Conservation (phyloP, 2,113 vertebrate species). For the Coregonus clupeaformis region DNA sequence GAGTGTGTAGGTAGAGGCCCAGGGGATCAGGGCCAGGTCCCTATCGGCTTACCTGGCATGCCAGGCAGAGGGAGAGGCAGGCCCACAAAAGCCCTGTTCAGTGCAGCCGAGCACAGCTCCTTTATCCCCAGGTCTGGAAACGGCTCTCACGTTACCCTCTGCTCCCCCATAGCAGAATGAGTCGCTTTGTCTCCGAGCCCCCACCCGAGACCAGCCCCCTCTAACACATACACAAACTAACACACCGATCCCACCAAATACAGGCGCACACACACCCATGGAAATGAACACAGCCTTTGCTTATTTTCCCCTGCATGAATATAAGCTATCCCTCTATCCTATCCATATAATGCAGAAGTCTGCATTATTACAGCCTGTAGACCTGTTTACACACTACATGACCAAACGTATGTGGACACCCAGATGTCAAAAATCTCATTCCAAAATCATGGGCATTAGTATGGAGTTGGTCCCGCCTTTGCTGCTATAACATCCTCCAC, state of each 20-base stretch:
- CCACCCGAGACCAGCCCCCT: slow-evolving; percentile 46
- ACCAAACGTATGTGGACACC: too few relatives aligned
- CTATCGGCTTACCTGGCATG: slow-evolving; percentile 56
- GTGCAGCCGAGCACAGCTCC: slow-evolving; percentile 47
- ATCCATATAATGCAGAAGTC: too few relatives aligned
- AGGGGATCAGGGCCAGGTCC: slow-evolving; percentile 42
- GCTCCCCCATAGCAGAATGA: slow-evolving; percentile 61
- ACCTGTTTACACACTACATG: too few relatives aligned
- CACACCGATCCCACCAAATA: neutral
- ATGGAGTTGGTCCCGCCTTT: too few relatives aligned
- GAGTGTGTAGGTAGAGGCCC: slow-evolving; percentile 10
- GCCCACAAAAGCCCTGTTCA: slow-evolving; percentile 57
- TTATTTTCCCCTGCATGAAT: too few relatives aligned
- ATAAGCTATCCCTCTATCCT: too few relatives aligned
- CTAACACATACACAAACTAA: neutral
- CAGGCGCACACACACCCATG: neutral
- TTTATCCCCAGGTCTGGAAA: slow-evolving; percentile 47
- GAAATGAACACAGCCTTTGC: neutral
- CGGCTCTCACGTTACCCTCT: slow-evolving; percentile 56
- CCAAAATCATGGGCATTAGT: too few relatives aligned
- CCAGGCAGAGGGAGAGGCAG: slow-evolving; percentile 35
- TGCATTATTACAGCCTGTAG: too few relatives aligned
- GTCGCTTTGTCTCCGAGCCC: slow-evolving; percentile 61
- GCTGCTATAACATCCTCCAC: too few relatives aligned
- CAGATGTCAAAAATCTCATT: too few relatives aligned